phyloP scores from a whole-genome alignment of 2,797 vertebrate genomes.

The Paratrypauchen microcephalus region DNA sequence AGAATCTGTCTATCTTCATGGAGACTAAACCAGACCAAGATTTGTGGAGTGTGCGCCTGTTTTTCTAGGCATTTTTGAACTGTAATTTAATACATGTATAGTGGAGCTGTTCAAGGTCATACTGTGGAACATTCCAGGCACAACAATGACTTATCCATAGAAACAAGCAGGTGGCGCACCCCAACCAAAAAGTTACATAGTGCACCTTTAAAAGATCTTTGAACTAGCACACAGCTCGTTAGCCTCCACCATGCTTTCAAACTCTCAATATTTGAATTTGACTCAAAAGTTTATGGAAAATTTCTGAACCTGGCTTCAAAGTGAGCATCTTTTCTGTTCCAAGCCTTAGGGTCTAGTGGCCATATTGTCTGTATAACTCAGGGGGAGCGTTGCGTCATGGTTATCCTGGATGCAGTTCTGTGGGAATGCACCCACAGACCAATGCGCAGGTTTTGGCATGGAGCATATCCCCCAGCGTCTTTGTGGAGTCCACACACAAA shows the following conservation, averaged over 20 bases:
- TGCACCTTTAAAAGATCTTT: not conserved
- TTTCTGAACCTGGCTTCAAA: not conserved
- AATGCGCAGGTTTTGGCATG: conserved; percentile 14
- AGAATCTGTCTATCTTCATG: too few species aligned
- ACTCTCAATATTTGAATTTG: too few species aligned
- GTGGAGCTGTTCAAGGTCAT: too few species aligned
- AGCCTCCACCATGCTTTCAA: not conserved
- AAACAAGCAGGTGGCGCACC: too few species aligned
- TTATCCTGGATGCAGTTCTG: conserved; percentile 22
- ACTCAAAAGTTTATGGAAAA: not conserved
- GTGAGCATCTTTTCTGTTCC: not conserved
- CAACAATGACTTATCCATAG: too few species aligned
- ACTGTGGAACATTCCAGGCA: too few species aligned
- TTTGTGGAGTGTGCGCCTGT: too few species aligned
- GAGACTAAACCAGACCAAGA: too few species aligned
- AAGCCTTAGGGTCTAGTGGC: conserved; percentile 7
- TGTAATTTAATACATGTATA: too few species aligned
- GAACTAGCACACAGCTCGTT: not conserved
- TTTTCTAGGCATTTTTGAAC: too few species aligned
- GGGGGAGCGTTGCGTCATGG: conserved; percentile 28
- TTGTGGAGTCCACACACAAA: conserved; percentile 1
- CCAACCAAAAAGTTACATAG: too few species aligned
- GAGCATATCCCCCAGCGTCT: conserved; percentile 24
- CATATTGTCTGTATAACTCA: conserved; percentile 3
- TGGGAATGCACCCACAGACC: conserved; percentile 17